Base-by-base conservation (phyloP, 2,113 vertebrate genomes). In the Cisticola juncidis region DNA sequence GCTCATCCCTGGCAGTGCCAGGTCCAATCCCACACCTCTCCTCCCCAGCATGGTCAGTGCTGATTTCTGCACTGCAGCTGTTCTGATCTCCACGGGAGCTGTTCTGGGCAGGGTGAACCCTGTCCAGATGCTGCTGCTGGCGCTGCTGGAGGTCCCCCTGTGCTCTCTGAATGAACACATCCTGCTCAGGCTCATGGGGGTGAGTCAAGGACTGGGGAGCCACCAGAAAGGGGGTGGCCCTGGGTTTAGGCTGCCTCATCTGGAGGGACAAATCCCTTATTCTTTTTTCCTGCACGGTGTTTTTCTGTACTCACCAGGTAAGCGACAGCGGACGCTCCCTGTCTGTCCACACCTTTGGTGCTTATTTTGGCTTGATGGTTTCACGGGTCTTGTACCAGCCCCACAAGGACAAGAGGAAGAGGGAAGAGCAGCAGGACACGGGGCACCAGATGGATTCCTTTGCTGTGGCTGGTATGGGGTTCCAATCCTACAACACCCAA, bases 281-380 rank as follows among this genome's bases (percentile, higher is more conserved):
- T 35, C 45, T 11, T 29, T 4, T 38, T 18, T 9, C 80, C 71
- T 3, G 3, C 29, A 6, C 0, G 0, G 6, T 8, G 6, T 12
- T 61, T 74, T 74, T 62, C 73, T 6, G 1, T 26, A 2, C 40
- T 44, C 12, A 2, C 47, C 83, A 99, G 99, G 98, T 98, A 5
- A 99, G 80, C 7, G 99, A 99, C 20, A 98, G 98, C 0, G 99
- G 99, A 0, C 98, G 99, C 17, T 99, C 99, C 71, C 98, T 99
- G 99, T 99, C 99, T 6, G 98, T 99, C 65, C 99, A 99, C 96
- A 98, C 98, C 0, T 99, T 99, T 0, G 99, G 99, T 6, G 99
- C 99, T 48, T 99, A 99, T 94, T 99, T 99, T 0, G 99, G 99
- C 28, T 90, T 99, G 84, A 92, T 97, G 90, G 98, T 99, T 40